Conservation (phyloP, 2,797 vertebrate species). For the Botia almorhae region DNA sequence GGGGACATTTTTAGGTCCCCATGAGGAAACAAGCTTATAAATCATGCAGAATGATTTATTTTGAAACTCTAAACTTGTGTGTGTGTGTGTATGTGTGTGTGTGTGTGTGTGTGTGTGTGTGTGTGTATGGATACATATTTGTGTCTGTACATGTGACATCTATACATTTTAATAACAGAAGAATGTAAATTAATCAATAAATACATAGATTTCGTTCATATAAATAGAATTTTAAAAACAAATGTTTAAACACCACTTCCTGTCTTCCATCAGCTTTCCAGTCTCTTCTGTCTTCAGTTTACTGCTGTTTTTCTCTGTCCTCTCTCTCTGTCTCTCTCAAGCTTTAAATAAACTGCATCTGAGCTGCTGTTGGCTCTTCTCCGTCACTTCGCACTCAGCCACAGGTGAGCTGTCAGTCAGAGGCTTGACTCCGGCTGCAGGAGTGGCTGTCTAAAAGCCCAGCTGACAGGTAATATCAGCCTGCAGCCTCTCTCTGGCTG, state of each 20-base stretch:
- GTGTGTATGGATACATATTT: too few relatives aligned
- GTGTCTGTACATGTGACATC: too few relatives aligned
- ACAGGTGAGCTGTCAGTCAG: constrained; percentile 61
- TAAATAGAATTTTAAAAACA: too few relatives aligned
- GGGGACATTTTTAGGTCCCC: too few relatives aligned
- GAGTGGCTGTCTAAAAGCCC: constrained; percentile 33
- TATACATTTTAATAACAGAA: too few relatives aligned
- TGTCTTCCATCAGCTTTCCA: background rate
- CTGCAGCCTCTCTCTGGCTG: constrained; percentile 19
- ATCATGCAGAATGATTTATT: too few relatives aligned
- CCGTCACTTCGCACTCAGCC: constrained; percentile 34
- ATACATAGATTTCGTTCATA: too few relatives aligned
- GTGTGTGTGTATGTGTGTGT: too few relatives aligned
- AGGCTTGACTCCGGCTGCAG: constrained; percentile 28
- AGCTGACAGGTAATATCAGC: constrained; percentile 58
- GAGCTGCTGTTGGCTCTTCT: constrained; percentile 2
- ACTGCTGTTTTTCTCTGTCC: background rate
- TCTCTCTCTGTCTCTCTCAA: background rate
- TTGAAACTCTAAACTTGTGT: too few relatives aligned
- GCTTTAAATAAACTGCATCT: background rate
- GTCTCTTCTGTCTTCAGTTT: constrained; percentile 2
- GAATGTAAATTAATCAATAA: too few relatives aligned
- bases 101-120: too few relatives aligned
- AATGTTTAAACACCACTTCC: background rate
- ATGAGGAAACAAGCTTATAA: too few relatives aligned